Percentiles rank a stretch among this genome's conserved stretches.
Conservation (phyloP, 1,140 invertebrate species). For the Orussus abietinus region DNA sequence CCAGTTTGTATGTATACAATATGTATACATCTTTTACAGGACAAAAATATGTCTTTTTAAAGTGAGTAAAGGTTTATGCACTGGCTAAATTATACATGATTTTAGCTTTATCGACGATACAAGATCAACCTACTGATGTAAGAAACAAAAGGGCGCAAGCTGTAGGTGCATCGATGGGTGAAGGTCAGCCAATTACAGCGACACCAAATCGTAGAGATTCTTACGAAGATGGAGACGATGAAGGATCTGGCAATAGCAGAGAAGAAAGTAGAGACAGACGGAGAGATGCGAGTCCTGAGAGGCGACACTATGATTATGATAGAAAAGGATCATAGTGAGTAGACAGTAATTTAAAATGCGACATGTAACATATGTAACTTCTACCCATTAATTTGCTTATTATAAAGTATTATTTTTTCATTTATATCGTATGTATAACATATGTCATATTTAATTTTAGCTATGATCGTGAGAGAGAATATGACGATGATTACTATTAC, state of each 20-base stretch:
- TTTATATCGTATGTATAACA: not conserved
- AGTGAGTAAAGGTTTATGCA: not conserved
- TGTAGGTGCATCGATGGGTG: slow-evolving; percentile 44
- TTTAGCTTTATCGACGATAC: slow-evolving; percentile 26
- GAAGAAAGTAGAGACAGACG: slow-evolving; percentile 47
- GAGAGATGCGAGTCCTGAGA: slow-evolving; percentile 39
- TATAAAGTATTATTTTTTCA: not conserved
- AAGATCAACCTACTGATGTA: slow-evolving; percentile 35
- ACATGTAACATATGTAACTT: too few relatives aligned
- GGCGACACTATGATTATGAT: slow-evolving; percentile 42
- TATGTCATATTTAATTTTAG: slow-evolving; percentile 22
- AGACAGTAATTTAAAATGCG: not conserved
- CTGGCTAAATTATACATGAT: slow-evolving; percentile 1
- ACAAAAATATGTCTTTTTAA: not conserved
- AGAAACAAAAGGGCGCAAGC: slow-evolving; percentile 47
- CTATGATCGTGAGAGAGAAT: slow-evolving; percentile 44
- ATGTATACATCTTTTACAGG: not conserved
- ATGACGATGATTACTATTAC: slow-evolving; percentile 54
- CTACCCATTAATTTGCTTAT: too few relatives aligned
- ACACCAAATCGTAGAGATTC: slow-evolving; percentile 41
- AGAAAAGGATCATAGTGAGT: slow-evolving; percentile 41
- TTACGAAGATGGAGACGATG: slow-evolving; percentile 47
- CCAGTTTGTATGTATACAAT: slow-evolving; percentile 27
- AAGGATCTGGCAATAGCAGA: slow-evolving; percentile 43
- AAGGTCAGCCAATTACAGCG: slow-evolving; percentile 29